Conservation (phyloP, 92 coral and sea anemone species). For the Chrysogorgia sp. region DNA sequence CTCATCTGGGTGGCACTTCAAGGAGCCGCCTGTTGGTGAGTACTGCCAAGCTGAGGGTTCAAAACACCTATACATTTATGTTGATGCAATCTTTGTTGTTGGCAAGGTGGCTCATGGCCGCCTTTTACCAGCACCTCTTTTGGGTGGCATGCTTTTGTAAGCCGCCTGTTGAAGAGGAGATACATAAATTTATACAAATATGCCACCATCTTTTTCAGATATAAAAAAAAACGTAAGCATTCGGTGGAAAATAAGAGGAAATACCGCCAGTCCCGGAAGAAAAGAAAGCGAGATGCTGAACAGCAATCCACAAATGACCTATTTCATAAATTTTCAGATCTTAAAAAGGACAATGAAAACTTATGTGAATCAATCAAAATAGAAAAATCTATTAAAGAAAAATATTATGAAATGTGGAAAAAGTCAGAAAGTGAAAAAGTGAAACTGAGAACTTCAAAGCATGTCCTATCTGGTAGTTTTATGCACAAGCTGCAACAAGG, state of each 20-base stretch:
- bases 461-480: background rate
- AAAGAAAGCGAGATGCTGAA: slow-evolving; percentile 53
- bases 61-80: too few relatives aligned
- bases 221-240: slow-evolving; percentile 41
- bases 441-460: slow-evolving; percentile 51
- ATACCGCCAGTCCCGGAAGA: slow-evolving; percentile 61
- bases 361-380: slow-evolving; percentile 34
- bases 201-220: background rate
- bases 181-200: too few relatives aligned
- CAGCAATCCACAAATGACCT: slow-evolving; percentile 40
- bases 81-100: too few relatives aligned
- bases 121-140: too few relatives aligned
- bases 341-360: slow-evolving; percentile 52
- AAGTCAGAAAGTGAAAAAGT: too few relatives aligned
- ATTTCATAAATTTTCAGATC: slow-evolving; percentile 12
- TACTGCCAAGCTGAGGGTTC: too few relatives aligned
- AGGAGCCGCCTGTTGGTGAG: too few relatives aligned
- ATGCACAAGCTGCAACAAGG: background rate
- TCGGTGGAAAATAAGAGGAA: slow-evolving; percentile 62
- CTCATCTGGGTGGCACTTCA: too few relatives aligned
- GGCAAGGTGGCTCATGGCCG: too few relatives aligned
- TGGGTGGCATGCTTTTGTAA: too few relatives aligned
- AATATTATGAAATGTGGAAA: slow-evolving; percentile 69
- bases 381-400: slow-evolving; percentile 62
- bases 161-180: too few relatives aligned